A percentile compares a stretch with the other conserved stretches of the same genome.
These are phyloP conservation scores for Typhlichthys subterraneus DNA, from an alignment of 2,797 vertebrate species.

Conservation along the genomic window DNA sequence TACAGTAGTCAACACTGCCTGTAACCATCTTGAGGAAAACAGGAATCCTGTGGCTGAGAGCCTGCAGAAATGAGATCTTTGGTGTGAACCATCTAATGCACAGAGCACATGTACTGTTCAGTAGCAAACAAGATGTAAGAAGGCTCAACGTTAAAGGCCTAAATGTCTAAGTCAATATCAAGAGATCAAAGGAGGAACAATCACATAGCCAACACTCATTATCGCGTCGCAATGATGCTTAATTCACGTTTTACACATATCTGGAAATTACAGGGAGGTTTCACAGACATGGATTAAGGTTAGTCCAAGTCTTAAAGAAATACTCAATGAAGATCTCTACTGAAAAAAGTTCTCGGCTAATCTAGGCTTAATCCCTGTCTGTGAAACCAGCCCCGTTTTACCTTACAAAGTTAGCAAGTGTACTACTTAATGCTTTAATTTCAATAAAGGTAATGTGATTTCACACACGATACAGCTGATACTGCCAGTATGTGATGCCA, in stretches of 20 bases:
- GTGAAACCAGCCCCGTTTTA: neutral
- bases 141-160: conserved; percentile 46
- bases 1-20: conserved; percentile 26
- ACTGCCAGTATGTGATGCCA: conserved; percentile 15
- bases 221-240: neutral
- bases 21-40: conserved; percentile 23
- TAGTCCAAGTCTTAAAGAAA: too few relatives aligned
- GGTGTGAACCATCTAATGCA: conserved; percentile 63
- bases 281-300: too few relatives aligned
- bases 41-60: conserved; percentile 50
- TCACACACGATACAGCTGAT: conserved; percentile 26
- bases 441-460: conserved; percentile 38
- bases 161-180: conserved; percentile 62
- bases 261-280: conserved; percentile 13
- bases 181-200: conserved; percentile 29
- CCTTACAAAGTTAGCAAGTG: conserved; percentile 44
- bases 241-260: conserved; percentile 19
- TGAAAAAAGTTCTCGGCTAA: too few relatives aligned
- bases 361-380: conserved; percentile 1
- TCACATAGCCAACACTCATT: conserved; percentile 10
- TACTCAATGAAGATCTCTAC: conserved; percentile 32
- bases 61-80: conserved; percentile 49
- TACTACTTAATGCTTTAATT: conserved; percentile 27
- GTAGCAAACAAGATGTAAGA: conserved; percentile 48
- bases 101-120: conserved; percentile 73